phyloP scores from a whole-genome alignment of 1,140 invertebrate species.

The Papilio polyxenes region DNA sequence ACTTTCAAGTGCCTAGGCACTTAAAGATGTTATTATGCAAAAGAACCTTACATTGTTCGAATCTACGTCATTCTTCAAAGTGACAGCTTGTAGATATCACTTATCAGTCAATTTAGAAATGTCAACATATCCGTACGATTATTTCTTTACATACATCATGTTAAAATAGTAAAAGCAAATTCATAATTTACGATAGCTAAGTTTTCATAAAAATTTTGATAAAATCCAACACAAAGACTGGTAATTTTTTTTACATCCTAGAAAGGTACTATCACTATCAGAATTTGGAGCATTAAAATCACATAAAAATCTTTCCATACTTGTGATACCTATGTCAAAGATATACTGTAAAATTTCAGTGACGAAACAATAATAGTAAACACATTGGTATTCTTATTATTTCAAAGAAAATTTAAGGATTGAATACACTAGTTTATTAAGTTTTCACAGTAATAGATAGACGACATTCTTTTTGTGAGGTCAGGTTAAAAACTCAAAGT shows the following conservation, averaged over 20 bases:
- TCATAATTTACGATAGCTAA: not conserved
- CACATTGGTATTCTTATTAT: not conserved
- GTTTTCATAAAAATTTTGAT: not conserved
- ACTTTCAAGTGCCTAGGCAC: constrained; percentile 36
- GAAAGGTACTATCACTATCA: not conserved
- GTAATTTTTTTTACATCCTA: not conserved
- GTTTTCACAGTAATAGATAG: not conserved
- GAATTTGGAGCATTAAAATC: not conserved
- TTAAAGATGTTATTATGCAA: constrained; percentile 40
- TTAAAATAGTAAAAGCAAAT: constrained; percentile 15
- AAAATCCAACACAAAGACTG: not conserved
- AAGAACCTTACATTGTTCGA: constrained; percentile 39
- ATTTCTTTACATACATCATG: constrained; percentile 7
- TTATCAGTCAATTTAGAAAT: constrained; percentile 39
- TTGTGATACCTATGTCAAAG: not conserved
- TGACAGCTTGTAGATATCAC: constrained; percentile 36
- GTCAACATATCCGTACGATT: constrained; percentile 22
- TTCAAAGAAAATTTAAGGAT: not conserved
- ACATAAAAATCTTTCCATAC: not conserved
- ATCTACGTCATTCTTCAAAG: constrained; percentile 37
- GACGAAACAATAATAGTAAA: not conserved
- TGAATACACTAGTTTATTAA: not conserved
- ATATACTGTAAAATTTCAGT: not conserved
- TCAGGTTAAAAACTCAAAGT: not conserved
- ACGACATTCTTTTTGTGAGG: not conserved